These are phyloP conservation scores for Leistus spinibarbis DNA, from an alignment of 2,888 invertebrate genomes.

Conservation along the genomic window DNA sequence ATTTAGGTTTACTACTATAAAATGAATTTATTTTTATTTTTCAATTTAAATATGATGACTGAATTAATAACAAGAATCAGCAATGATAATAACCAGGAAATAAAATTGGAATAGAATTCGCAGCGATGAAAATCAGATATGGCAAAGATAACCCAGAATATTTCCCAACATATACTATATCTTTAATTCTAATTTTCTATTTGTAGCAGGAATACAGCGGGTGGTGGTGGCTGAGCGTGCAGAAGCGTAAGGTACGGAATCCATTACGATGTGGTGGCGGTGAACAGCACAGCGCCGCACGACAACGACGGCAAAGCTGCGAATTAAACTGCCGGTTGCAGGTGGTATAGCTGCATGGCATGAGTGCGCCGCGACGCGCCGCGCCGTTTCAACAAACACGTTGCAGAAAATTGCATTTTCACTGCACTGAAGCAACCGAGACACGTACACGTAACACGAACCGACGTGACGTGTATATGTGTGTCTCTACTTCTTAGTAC, in stretches of 20 bases:
- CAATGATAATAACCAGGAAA: no score
- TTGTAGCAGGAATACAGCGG: background rate
- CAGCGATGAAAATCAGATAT: background rate
- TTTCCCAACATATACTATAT: background rate
- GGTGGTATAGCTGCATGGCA: background rate
- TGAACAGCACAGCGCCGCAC: background rate
- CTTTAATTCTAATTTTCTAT: background rate
- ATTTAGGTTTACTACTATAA: no score
- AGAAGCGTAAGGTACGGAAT: background rate
- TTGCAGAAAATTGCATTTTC: slow-evolving; percentile 38
- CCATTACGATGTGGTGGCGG: background rate
- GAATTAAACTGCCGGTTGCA: slow-evolving; percentile 6
- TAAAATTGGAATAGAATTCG: no score
- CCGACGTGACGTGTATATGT: background rate
- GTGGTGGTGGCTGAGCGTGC: background rate
- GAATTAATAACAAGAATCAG: no score
- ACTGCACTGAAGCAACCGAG: background rate
- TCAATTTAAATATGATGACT: no score
- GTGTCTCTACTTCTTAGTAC: background rate
- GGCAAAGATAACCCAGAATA: background rate
- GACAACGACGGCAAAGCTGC: background rate
- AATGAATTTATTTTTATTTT: no score
- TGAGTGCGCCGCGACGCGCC: background rate
- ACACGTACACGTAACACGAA: background rate
- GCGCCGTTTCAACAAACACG: slow-evolving; percentile 16